Base-by-base conservation (phyloP, 2,113 vertebrate genomes). In the Romanogobio albipinnatus region DNA sequence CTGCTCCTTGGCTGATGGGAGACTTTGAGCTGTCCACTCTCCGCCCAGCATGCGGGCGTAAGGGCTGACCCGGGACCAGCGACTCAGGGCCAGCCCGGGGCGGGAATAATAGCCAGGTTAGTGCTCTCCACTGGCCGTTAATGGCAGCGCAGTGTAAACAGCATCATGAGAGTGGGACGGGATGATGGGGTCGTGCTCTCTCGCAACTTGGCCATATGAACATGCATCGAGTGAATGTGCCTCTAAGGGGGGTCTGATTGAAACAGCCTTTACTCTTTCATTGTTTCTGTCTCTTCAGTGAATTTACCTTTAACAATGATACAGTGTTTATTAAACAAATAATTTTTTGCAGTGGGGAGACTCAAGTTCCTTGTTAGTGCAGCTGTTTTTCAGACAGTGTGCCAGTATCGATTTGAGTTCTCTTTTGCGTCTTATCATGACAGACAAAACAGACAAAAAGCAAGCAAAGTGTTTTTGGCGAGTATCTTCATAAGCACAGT, bases 1-100 rank as follows among this genome's bases (percentile, higher is more conserved):
- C 39, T 56, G 83, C 49, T 80, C 83, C 61, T 49, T 24, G 43
- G 45, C 73, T 85, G 78, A 76, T 85, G 79, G 62, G 49, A 39
- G 84, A 81, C 59, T 49, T 61, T 51, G 78, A 84, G 82, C 70
- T 59, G 85, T 76, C 86, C 76, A 64, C 77, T 81, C 61, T 81
- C 43, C 0, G 14, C 76, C n/a, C 59, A 33, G 24, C 61, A 51
- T 22, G 79, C 24, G 0, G 43, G 79, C 2, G 45, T 68, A 49
- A 81, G 79, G n/a, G 26, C 49, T 87, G 79, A 81, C 36, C 45
- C 1, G 45, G 26, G 61, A 45, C 33, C 39, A 36, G 75, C 17
- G 45, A 68, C 79, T 68, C 24, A 33, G 59, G 24, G 51, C 75
- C 49, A 14, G 74, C 83, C 74, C n/a, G 1, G 47, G 47, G 49